A percentile compares a stretch with the other conserved stretches of the same genome.
Evolutionary conservation across 2,797 vertebrate genomes (phyloP).

Genomic region (Falco biarmicus): DNA sequence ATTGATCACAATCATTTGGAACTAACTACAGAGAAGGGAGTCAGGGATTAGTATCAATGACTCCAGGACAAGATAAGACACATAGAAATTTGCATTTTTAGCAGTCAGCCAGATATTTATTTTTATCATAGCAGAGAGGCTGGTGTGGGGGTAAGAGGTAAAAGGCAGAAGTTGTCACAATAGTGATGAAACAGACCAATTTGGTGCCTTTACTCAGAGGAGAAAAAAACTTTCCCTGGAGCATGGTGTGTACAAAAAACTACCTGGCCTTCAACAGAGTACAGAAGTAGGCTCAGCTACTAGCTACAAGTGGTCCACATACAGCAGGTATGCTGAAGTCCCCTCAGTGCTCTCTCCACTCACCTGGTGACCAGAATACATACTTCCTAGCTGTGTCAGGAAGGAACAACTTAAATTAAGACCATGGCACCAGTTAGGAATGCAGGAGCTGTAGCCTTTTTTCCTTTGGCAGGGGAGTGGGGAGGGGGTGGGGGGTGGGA

Average conservation of each 20-base stretch:
- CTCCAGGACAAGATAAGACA: neutral
- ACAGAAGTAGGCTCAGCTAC: neutral
- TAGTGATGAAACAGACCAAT: neutral
- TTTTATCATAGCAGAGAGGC: neutral
- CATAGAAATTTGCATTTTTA: neutral
- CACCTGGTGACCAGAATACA: neutral
- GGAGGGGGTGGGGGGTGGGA: fast-evolving
- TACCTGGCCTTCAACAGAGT: neutral
- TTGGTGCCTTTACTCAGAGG: neutral
- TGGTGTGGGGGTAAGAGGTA: neutral
- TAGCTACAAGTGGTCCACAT: neutral
- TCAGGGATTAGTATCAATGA: neutral
- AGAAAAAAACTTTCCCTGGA: neutral
- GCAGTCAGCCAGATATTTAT: neutral
- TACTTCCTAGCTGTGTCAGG: neutral
- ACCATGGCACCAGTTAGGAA: neutral
- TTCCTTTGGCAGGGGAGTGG: no score
- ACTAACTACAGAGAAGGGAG: neutral
- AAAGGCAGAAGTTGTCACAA: neutral
- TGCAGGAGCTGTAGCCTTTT: no score
- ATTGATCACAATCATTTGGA: neutral
- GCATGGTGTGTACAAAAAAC: neutral
- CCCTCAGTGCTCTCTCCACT: neutral
- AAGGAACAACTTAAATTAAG: neutral
- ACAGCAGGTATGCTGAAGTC: fast-evolving